phyloP scores from a whole-genome alignment of 2,797 vertebrate species.

The Trematomus bernacchii region DNA sequence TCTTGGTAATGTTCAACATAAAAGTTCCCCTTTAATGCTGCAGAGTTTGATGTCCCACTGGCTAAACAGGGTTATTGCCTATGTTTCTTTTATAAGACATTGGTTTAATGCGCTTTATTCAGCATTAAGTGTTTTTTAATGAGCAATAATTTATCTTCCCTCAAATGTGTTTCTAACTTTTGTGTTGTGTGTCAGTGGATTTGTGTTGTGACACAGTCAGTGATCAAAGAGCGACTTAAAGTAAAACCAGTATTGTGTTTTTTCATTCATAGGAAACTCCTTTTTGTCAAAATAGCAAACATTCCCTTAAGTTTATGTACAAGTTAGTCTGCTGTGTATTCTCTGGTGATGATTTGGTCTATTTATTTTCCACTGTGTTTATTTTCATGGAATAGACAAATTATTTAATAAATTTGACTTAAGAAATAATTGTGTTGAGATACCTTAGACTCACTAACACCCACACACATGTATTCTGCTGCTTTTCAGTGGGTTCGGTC shows the following conservation, averaged over 20 bases:
- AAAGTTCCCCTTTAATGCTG: constrained; percentile 69
- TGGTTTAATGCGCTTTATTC: constrained; percentile 65
- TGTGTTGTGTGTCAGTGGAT: constrained; percentile 75
- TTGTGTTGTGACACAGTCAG: constrained; percentile 74
- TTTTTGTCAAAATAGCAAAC: constrained; percentile 87
- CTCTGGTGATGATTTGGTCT: constrained; percentile 93
- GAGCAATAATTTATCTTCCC: constrained; percentile 95
- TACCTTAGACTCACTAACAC: constrained; percentile 40
- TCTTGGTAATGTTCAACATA: constrained; percentile 48
- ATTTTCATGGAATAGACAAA: constrained; percentile 91
- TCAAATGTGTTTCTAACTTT: constrained; percentile 91
- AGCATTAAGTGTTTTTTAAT: constrained; percentile 64
- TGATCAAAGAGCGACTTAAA: constrained; percentile 54
- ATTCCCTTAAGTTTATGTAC: constrained; percentile 91
- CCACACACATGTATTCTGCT: constrained; percentile 15
- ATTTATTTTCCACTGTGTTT: constrained; percentile 98
- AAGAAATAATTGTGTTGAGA: constrained; percentile 85
- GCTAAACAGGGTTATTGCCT: constrained; percentile 20
- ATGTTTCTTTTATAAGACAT: constrained; percentile 4
- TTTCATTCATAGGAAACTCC: constrained; percentile 48
- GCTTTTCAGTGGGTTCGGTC: background rate
- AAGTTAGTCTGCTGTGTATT: constrained; percentile 92
- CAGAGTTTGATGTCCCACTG: constrained; percentile 51
- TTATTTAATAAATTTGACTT: constrained; percentile 99
- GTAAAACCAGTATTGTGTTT: constrained; percentile 49